Conservation (phyloP, 2,888 invertebrate species). For the Andrena camellia region DNA sequence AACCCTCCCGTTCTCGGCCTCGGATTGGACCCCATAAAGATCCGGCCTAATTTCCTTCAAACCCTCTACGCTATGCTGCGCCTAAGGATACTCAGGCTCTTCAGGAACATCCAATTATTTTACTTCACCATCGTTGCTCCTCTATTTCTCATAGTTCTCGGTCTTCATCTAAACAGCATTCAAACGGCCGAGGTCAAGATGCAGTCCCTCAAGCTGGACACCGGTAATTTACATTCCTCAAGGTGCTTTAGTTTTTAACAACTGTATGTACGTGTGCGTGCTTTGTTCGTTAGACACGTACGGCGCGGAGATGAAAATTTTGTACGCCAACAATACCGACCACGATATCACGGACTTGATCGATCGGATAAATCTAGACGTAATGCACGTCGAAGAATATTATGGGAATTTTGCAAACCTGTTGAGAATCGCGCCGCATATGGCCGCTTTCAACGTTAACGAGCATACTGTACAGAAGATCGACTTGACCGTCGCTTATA, state of each 20-base stretch:
- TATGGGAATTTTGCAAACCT: constrained; percentile 89
- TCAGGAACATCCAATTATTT: constrained; percentile 90
- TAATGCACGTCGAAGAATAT: constrained; percentile 86
- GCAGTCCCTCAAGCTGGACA: constrained; percentile 88
- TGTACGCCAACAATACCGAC: constrained; percentile 87
- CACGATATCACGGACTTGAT: constrained; percentile 82
- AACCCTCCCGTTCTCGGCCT: constrained; percentile 87
- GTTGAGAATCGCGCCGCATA: constrained; percentile 88
- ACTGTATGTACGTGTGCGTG: background rate
- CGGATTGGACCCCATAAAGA: constrained; percentile 88
- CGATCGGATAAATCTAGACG: constrained; percentile 78
- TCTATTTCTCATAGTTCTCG: constrained; percentile 89
- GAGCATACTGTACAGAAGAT: constrained; percentile 86
- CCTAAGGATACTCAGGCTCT: constrained; percentile 88
- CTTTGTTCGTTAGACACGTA: constrained; percentile 86
- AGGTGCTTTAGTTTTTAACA: background rate
- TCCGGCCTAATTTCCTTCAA: constrained; percentile 88
- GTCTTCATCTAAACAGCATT: constrained; percentile 88
- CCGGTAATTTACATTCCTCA: constrained; percentile 78
- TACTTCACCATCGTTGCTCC: constrained; percentile 92
- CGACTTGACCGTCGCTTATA: constrained; percentile 89
- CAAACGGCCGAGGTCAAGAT: constrained; percentile 88
- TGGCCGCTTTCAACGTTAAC: constrained; percentile 89
- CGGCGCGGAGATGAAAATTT: constrained; percentile 87
- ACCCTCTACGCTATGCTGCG: constrained; percentile 89